A percentile compares a stretch with the other conserved stretches of the same genome.
These are phyloP conservation scores for Paedocypris sp. DNA, from an alignment of 2,113 vertebrate genomes.

Conservation along the genomic window DNA sequence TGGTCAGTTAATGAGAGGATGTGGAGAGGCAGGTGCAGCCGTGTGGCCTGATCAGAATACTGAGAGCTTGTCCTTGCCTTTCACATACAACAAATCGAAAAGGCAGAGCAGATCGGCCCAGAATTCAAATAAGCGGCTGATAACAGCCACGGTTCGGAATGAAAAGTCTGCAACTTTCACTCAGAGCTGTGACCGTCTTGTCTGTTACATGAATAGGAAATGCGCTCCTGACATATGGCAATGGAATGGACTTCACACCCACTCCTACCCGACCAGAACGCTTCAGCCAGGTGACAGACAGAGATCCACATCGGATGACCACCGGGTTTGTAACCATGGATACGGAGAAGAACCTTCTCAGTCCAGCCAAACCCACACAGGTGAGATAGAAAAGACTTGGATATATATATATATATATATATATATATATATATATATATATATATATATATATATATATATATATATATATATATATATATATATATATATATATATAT, in stretches of 20 bases:
- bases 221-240: constrained; percentile 74
- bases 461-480: no score
- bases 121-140: constrained; percentile 25
- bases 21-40: constrained; percentile 60
- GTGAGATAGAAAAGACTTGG: constrained; percentile 50
- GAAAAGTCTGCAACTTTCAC: not conserved
- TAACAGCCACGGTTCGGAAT: constrained; percentile 3
- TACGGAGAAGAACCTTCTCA: constrained; percentile 56
- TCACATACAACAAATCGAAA: constrained; percentile 26
- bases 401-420: no score
- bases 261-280: constrained; percentile 50
- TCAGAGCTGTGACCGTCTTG: constrained; percentile 4
- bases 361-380: constrained; percentile 74
- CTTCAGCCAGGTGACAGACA: constrained; percentile 49
- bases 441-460: no score
- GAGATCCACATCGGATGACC: constrained; percentile 35
- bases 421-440: no score
- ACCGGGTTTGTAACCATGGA: constrained; percentile 41
- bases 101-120: not conserved
- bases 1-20: constrained; percentile 63
- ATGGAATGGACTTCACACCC: constrained; percentile 60
- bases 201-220: constrained; percentile 59
- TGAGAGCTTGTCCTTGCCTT: constrained; percentile 45
- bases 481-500: no score
- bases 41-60: constrained; percentile 55